Evolutionary conservation across 2,888 invertebrate genomes (phyloP).

Genomic region (Abrostola tripartita): DNA sequence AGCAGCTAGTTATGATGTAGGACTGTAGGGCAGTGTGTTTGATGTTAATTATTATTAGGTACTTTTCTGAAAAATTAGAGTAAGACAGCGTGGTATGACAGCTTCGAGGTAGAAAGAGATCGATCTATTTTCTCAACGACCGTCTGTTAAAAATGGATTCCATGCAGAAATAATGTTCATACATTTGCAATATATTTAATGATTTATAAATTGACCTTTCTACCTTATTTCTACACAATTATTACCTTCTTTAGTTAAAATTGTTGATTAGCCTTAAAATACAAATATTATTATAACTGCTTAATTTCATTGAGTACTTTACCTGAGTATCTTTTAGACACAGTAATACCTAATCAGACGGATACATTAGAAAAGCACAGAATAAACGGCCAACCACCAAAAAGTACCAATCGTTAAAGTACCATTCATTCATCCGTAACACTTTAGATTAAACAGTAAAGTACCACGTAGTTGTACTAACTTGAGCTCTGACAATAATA

Average conservation of each 20-base stretch:
- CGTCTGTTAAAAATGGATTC: not conserved
- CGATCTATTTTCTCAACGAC: no score
- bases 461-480: conserved; percentile 48
- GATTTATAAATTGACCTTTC: not conserved
- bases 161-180: not conserved
- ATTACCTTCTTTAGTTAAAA: not conserved
- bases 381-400: conserved; percentile 2
- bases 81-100: not conserved
- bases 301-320: not conserved
- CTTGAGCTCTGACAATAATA: conserved; percentile 38
- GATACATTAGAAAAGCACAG: conserved; percentile 19
- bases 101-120: no score
- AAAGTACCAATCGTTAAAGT: conserved; percentile 11
- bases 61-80: not conserved
- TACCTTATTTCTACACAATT: not conserved
- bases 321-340: conserved; percentile 37
- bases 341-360: conserved; percentile 31
- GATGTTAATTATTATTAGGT: not conserved
- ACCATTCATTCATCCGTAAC: conserved; percentile 19
- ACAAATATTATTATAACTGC: not conserved
- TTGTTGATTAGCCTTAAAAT: not conserved
- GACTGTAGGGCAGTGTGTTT: conserved; percentile 2
- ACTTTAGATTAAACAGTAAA: conserved; percentile 8
- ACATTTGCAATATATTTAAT: not conserved
- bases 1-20: not conserved